Percentiles rank a stretch among this genome's conserved stretches.
These are phyloP conservation scores for Selene dorsalis DNA, from an alignment of 2,797 vertebrate species.

Conservation along the genomic window DNA sequence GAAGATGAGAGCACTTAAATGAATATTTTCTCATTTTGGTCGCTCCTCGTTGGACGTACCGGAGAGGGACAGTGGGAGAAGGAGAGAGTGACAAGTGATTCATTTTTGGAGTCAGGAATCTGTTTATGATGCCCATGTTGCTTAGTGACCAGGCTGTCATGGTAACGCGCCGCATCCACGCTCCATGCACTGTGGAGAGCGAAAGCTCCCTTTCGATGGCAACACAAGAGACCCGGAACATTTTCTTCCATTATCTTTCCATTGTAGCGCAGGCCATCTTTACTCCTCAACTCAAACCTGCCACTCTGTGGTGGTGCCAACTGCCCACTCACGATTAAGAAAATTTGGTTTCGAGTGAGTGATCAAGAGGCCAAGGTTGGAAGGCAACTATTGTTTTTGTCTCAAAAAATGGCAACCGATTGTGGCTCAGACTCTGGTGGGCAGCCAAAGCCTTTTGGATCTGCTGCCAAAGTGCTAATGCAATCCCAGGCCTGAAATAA, in stretches of 20 bases:
- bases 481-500: constrained; percentile 68
- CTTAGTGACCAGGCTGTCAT: constrained; percentile 69
- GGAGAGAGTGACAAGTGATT: constrained; percentile 39
- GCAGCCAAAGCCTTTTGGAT: constrained; percentile 64
- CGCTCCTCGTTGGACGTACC: constrained; percentile 12
- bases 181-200: constrained; percentile 38
- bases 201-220: constrained; percentile 31
- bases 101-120: constrained; percentile 51
- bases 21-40: constrained; percentile 37
- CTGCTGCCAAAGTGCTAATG: constrained; percentile 72
- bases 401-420: constrained; percentile 60
- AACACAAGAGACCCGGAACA: constrained; percentile 43
- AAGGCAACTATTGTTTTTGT: constrained; percentile 66
- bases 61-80: neutral
- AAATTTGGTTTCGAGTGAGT: constrained; percentile 29
- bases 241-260: constrained; percentile 43
- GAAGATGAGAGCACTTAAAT: constrained; percentile 29
- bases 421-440: constrained; percentile 56
- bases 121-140: constrained; percentile 69
- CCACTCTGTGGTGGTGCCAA: constrained; percentile 25
- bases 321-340: constrained; percentile 49
- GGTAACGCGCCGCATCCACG: constrained; percentile 65
- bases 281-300: constrained; percentile 33
- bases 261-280: constrained; percentile 25
- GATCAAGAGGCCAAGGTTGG: constrained; percentile 38